These are phyloP conservation scores for Agonopterix heracliana DNA, from an alignment of 2,888 invertebrate genomes.

Conservation along the genomic window DNA sequence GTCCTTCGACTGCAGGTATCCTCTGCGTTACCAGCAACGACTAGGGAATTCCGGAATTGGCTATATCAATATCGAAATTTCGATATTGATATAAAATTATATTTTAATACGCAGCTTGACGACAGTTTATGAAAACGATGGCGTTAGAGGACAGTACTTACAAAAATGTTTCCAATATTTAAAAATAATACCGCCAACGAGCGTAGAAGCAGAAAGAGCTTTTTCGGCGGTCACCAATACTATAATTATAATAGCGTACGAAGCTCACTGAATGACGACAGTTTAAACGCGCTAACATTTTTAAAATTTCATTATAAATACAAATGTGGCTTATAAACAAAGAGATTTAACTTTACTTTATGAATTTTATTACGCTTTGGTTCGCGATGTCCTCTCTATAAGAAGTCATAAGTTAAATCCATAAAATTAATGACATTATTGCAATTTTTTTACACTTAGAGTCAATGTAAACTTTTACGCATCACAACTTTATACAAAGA, in stretches of 20 bases:
- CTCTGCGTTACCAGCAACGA: too few relatives aligned
- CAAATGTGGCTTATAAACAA: background rate
- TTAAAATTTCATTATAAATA: background rate
- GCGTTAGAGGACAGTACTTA: slow-evolving; percentile 2
- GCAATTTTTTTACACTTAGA: too few relatives aligned
- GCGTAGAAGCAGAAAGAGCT: slow-evolving; percentile 3
- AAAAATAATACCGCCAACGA: slow-evolving; percentile 3
- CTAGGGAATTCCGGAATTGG: too few relatives aligned
- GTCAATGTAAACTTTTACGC: too few relatives aligned
- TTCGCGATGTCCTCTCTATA: too few relatives aligned
- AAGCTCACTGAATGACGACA: slow-evolving; percentile 9
- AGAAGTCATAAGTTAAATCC: too few relatives aligned
- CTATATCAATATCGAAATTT: background rate
- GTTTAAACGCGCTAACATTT: background rate
- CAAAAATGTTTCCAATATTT: slow-evolving; percentile 3
- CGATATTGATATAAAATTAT: background rate
- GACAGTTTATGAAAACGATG: background rate
- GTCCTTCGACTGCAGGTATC: too few relatives aligned
- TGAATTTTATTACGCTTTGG: too few relatives aligned
- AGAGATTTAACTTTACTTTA: too few relatives aligned
- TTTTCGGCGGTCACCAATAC: slow-evolving; percentile 2
- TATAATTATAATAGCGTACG: background rate
- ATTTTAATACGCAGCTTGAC: background rate
- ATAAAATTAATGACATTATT: background rate
- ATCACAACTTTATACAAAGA: background rate